These are phyloP conservation scores for Cottoperca gobio DNA, from an alignment of 2,797 vertebrate genomes.

Conservation along the genomic window DNA sequence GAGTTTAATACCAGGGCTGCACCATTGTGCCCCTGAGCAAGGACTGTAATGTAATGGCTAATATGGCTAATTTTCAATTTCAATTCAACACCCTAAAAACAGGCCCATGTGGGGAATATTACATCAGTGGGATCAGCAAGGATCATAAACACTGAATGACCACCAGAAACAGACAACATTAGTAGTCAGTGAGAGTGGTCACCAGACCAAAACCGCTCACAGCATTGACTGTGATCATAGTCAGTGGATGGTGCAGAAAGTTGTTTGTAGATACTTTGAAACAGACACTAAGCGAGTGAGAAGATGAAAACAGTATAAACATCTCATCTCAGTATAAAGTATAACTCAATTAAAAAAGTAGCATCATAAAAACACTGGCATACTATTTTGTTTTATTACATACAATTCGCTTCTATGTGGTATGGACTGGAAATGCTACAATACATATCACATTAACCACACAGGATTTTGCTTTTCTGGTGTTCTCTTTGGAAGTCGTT, in stretches of 20 bases:
- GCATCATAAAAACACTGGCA: neutral
- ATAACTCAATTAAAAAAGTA: neutral
- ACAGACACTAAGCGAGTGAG: neutral
- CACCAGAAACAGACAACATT: too few relatives aligned
- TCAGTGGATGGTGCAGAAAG: neutral
- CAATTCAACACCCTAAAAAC: neutral
- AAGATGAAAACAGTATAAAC: neutral
- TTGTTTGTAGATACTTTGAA: neutral
- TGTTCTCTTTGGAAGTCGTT: neutral
- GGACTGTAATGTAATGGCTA: too few relatives aligned
- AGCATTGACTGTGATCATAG: too few relatives aligned
- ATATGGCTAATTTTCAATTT: too few relatives aligned
- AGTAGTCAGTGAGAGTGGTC: too few relatives aligned
- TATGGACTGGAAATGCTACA: neutral
- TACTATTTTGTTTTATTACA: neutral
- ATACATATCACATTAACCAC: neutral
- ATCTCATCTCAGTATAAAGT: too few relatives aligned
- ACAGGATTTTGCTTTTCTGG: neutral
- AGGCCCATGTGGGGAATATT: neutral
- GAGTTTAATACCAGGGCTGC: too few relatives aligned
- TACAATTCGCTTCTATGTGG: neutral
- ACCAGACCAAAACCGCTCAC: too few relatives aligned
- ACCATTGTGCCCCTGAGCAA: too few relatives aligned
- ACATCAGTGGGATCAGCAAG: neutral
- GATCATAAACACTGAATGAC: too few relatives aligned